Evolutionary conservation across 2,888 invertebrate species (phyloP).

Genomic region (Tetramorium bicarinatum): DNA sequence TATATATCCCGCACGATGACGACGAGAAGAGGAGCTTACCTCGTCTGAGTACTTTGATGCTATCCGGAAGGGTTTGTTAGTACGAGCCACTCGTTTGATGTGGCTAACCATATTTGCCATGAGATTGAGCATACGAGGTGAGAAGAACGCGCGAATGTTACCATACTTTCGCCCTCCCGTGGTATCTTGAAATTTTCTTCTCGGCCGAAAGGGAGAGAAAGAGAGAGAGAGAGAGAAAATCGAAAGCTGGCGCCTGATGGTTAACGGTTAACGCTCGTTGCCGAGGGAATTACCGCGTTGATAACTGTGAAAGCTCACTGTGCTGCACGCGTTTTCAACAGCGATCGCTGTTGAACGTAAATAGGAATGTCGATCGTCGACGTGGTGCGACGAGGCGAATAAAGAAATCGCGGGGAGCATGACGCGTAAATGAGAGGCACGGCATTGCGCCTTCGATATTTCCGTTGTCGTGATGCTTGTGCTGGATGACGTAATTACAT

Average conservation of each 20-base stretch:
- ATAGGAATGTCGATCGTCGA: neutral
- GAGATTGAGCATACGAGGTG: conserved; percentile 70
- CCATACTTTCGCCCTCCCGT: conserved; percentile 2
- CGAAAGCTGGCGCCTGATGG: neutral
- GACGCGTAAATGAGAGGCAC: neutral
- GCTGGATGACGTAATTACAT: conserved; percentile 22
- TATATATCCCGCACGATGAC: conserved; percentile 57
- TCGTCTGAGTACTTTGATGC: conserved; percentile 68
- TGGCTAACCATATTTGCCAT: conserved; percentile 76
- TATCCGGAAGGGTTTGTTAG: conserved; percentile 73
- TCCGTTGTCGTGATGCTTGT: neutral
- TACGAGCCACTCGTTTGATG: conserved; percentile 76
- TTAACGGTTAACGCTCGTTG: conserved; percentile 13
- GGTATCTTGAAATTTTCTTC: conserved; percentile 38
- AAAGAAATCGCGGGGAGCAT: conserved; percentile 1
- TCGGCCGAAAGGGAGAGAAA: neutral
- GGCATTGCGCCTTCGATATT: neutral
- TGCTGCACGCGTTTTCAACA: conserved; percentile 9
- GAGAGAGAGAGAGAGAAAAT: neutral
- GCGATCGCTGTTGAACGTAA: neutral
- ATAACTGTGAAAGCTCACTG: too few species aligned
- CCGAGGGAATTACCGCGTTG: conserved; percentile 1
- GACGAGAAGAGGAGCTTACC: conserved; percentile 65
- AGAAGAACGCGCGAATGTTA: conserved; percentile 54
- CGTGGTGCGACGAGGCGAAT: neutral